These are phyloP conservation scores for Zonitis immaculata DNA, from an alignment of 2,888 invertebrate species.

Conservation along the genomic window DNA sequence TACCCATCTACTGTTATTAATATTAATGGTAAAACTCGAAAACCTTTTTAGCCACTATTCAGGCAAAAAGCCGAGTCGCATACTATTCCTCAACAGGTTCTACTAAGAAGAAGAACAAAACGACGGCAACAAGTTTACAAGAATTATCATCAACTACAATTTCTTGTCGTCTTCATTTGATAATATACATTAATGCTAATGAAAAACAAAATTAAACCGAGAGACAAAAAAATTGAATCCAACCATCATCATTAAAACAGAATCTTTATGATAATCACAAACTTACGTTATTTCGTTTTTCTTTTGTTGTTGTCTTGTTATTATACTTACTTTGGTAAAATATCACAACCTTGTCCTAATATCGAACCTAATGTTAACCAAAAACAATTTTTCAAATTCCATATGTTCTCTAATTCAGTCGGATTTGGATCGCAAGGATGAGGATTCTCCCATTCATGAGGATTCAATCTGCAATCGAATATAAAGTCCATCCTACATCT, in stretches of 20 bases:
- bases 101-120: too few relatives aligned
- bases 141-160: not conserved
- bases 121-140: not conserved
- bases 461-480: constrained; percentile 62
- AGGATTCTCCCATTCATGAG: constrained; percentile 91
- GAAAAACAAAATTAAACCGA: not conserved
- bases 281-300: too few relatives aligned
- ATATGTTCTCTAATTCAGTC: constrained; percentile 84
- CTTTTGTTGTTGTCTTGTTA: too few relatives aligned
- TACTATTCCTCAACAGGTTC: not conserved
- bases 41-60: constrained; percentile 7
- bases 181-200: not conserved
- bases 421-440: constrained; percentile 85
- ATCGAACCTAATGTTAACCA: constrained; percentile 94
- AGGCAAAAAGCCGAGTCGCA: not conserved
- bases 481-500: too few relatives aligned
- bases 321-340: constrained; percentile 78
- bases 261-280: not conserved
- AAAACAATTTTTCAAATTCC: constrained; percentile 81
- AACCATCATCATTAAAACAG: not conserved
- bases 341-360: constrained; percentile 91
- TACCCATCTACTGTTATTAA: constrained; percentile 18
- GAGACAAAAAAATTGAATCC: not conserved
- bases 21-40: constrained; percentile 23
- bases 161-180: not conserved